phyloP scores from a whole-genome alignment of 1,140 invertebrate species.

The Macrobrachium nipponense region DNA sequence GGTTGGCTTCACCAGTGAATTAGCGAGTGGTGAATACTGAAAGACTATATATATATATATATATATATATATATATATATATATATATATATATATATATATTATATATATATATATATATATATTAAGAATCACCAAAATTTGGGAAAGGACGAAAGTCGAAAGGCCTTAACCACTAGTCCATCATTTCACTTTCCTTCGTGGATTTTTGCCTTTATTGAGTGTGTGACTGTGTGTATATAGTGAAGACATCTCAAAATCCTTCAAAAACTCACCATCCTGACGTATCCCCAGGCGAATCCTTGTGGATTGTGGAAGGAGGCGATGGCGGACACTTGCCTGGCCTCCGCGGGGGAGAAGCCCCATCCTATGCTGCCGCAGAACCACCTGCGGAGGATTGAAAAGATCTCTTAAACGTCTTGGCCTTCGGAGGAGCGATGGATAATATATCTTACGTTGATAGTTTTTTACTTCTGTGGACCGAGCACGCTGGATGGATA shows the following conservation, averaged over 20 bases:
- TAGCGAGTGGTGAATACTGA: no score
- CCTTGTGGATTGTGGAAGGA: constrained; percentile 92
- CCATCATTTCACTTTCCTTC: no score
- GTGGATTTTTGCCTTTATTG: no score
- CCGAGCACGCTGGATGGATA: no score
- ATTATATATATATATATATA: not conserved
- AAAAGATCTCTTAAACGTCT: no score
- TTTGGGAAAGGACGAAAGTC: not conserved
- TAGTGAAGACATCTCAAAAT: no score
- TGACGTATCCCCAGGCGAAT: constrained; percentile 86
- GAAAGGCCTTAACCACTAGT: not conserved
- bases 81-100: constrained; percentile 23
- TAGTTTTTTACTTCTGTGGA: no score
- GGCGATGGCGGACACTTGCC: constrained; percentile 87
- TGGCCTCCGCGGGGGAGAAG: constrained; percentile 85
- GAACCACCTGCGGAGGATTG: constrained; percentile 76
- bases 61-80: constrained; percentile 21
- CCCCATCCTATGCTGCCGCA: constrained; percentile 88
- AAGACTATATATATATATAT: constrained; percentile 15
- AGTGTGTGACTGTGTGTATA: no score
- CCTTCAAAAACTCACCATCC: constrained; percentile 76
- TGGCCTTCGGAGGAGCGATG: no score
- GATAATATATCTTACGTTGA: no score
- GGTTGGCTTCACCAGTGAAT: no score
- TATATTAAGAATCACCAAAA: not conserved